phyloP scores from a whole-genome alignment of 2,797 vertebrate species.

The Enteromius viviparus region DNA sequence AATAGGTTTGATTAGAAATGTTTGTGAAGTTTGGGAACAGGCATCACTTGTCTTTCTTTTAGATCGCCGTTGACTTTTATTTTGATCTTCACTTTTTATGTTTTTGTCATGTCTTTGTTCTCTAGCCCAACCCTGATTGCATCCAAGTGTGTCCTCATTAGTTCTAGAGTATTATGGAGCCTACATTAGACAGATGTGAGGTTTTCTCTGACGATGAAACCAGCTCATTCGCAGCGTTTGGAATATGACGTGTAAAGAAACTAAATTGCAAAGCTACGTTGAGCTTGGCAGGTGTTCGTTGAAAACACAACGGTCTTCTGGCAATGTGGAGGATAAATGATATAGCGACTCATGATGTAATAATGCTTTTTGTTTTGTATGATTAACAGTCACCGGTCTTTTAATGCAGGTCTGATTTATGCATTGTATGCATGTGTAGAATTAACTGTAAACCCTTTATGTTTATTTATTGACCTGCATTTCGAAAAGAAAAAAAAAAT shows the following conservation, averaged over 20 bases:
- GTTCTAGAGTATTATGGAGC: constrained; percentile 3
- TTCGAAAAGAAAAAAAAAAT: background rate
- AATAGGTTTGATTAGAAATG: constrained; percentile 22
- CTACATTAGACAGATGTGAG: background rate
- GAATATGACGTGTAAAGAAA: background rate
- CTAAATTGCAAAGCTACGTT: background rate
- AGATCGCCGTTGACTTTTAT: background rate
- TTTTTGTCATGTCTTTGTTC: constrained; percentile 32
- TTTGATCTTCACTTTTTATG: constrained; percentile 1
- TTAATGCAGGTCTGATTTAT: background rate
- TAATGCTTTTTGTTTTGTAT: background rate
- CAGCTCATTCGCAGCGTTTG: background rate
- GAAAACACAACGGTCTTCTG: background rate
- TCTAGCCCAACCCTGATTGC: constrained; percentile 23
- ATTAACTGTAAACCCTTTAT: background rate
- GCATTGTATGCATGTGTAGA: background rate
- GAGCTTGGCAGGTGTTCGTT: constrained; percentile 17
- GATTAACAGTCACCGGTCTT: background rate
- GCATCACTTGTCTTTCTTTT: background rate
- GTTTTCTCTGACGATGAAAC: background rate
- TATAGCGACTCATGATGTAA: background rate
- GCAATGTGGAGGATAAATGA: background rate
- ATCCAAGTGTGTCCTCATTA: constrained; percentile 37
- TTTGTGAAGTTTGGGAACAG: background rate
- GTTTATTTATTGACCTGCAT: background rate